Percentiles rank a stretch among this genome's conserved stretches.
These are phyloP conservation scores for Smutsia gigantea DNA, from an alignment of 2,797 vertebrate genomes.

Conservation along the genomic window DNA sequence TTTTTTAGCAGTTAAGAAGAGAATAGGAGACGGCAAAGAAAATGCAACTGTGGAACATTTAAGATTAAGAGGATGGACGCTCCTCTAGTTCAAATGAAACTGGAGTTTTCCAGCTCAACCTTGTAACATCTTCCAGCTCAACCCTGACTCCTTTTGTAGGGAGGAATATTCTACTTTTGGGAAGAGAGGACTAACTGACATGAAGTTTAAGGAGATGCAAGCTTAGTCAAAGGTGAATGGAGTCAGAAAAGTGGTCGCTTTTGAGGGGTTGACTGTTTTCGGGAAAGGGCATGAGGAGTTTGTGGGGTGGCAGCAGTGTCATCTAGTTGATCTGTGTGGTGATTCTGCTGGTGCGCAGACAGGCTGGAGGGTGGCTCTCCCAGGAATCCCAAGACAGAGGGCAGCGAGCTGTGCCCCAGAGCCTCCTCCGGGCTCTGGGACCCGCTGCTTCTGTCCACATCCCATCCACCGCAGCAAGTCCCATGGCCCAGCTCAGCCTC, in stretches of 20 bases:
- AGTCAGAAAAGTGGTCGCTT: background rate
- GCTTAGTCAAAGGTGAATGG: too few species aligned
- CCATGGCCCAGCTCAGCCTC: rapidly evolving
- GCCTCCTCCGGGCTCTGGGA: background rate
- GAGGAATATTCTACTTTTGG: background rate
- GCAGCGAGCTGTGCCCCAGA: rapidly evolving
- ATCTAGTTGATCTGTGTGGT: background rate
- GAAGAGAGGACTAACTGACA: background rate
- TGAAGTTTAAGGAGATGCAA: background rate
- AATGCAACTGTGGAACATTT: background rate
- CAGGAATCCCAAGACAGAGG: too few species aligned
- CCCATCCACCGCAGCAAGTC: background rate
- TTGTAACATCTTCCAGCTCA: rapidly evolving
- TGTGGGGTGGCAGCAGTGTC: too few species aligned
- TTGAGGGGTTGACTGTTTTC: background rate
- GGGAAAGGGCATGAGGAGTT: background rate
- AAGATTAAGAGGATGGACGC: background rate
- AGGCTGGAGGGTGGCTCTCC: background rate
- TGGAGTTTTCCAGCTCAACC: background rate
- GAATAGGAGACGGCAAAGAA: background rate
- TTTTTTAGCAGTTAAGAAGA: background rate
- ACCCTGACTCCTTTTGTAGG: background rate
- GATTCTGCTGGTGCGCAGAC: background rate
- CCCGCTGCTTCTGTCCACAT: too few species aligned
- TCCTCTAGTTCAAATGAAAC: background rate